Evolutionary conservation across 2,888 invertebrate genomes (phyloP).

Genomic region (Xylocampa areola): DNA sequence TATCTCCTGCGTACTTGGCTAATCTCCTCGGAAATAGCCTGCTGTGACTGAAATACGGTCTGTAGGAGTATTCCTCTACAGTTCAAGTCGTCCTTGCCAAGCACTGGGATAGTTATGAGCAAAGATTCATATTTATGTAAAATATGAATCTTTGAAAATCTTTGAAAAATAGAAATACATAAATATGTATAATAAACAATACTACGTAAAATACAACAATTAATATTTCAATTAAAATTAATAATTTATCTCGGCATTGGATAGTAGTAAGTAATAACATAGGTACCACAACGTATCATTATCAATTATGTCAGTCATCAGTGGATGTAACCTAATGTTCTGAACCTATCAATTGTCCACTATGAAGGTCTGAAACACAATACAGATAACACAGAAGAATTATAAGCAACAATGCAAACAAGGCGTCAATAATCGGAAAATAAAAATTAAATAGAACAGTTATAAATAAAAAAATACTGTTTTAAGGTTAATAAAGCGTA

Average conservation of each 20-base stretch:
- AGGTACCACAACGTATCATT: neutral
- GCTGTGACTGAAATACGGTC: too few relatives aligned
- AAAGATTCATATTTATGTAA: too few relatives aligned
- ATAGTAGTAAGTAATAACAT: conserved; percentile 7
- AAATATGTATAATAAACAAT: neutral
- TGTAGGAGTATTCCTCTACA: too few relatives aligned
- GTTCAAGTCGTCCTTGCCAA: too few relatives aligned
- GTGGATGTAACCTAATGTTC: conserved; percentile 30
- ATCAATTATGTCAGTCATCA: conserved; percentile 18
- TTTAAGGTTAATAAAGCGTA: too few relatives aligned
- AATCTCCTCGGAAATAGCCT: too few relatives aligned
- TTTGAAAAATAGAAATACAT: too few relatives aligned
- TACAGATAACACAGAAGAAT: conserved; percentile 5
- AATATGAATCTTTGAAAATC: too few relatives aligned
- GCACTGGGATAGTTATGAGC: too few relatives aligned
- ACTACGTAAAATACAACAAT: neutral
- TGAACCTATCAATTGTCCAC: conserved; percentile 32
- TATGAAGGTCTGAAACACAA: conserved; percentile 14
- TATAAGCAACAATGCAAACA: neutral
- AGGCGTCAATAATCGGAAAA: neutral
- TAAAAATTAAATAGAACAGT: too few relatives aligned
- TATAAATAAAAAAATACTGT: too few relatives aligned
- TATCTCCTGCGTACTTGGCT: too few relatives aligned
- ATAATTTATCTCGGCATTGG: neutral
- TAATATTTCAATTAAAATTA: neutral